These are phyloP conservation scores for Coelogynopora nodosa DNA, from an alignment of 2,888 invertebrate species.

Conservation along the genomic window DNA sequence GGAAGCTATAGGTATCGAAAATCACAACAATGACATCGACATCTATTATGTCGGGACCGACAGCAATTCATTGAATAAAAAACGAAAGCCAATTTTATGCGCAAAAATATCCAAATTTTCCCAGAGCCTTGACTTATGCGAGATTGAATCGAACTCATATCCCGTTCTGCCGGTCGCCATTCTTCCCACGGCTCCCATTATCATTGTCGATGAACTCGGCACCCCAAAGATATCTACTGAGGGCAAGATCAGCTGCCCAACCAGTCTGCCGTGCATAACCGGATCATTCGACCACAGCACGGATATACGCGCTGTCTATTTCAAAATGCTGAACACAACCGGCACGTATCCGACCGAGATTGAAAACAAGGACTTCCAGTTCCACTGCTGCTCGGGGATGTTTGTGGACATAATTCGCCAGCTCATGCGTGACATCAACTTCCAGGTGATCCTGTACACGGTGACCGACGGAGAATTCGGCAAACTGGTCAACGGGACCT, in stretches of 20 bases:
- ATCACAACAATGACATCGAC: background rate
- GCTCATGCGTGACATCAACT: constrained; percentile 26
- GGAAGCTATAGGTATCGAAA: background rate
- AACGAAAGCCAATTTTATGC: background rate
- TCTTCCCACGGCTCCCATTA: background rate
- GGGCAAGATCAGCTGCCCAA: background rate
- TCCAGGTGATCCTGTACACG: constrained; percentile 31
- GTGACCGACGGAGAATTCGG: constrained; percentile 21
- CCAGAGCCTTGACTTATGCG: background rate
- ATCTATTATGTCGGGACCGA: background rate
- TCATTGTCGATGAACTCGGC: background rate
- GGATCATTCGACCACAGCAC: background rate
- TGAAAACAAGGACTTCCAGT: background rate
- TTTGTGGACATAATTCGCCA: background rate
- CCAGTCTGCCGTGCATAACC: background rate
- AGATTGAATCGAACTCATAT: background rate
- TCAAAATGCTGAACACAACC: background rate
- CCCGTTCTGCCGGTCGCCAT: background rate
- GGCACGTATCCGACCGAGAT: background rate
- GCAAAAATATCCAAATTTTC: background rate
- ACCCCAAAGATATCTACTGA: background rate
- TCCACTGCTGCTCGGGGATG: constrained; percentile 34
- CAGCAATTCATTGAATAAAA: background rate
- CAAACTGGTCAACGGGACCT: background rate
- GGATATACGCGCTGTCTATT: background rate